Percentiles rank a stretch among this genome's conserved stretches.
Conservation (phyloP, 2,888 invertebrate species). For the Schizotus pectinicornis region DNA sequence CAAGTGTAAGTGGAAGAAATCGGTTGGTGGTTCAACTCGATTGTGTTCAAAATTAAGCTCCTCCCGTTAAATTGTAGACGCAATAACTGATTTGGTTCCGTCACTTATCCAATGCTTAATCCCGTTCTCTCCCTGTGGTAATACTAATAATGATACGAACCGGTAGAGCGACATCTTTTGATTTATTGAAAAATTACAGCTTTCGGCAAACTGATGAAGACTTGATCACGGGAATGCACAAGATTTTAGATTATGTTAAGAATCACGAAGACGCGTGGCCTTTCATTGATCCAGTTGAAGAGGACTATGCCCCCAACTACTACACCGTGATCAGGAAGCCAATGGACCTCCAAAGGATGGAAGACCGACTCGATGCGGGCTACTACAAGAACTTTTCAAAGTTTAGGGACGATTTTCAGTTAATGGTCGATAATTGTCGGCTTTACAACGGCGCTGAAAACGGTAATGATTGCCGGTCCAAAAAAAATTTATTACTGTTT, state of each 20-base stretch:
- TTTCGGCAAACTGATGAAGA: constrained; percentile 85
- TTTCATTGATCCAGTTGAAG: constrained; percentile 91
- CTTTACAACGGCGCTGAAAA: constrained; percentile 92
- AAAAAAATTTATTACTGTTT: constrained; percentile 8
- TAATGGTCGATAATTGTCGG: constrained; percentile 91
- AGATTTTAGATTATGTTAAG: constrained; percentile 86
- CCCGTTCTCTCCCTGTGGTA: constrained; percentile 7
- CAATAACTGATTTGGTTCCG: neutral
- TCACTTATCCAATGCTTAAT: constrained; percentile 11
- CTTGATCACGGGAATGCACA: constrained; percentile 88
- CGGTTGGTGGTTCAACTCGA: neutral
- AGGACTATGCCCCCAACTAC: constrained; percentile 89
- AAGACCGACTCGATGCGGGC: constrained; percentile 82
- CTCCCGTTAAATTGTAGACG: neutral
- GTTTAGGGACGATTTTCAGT: constrained; percentile 87
- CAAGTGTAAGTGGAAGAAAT: constrained; percentile 65
- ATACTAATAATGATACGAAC: neutral
- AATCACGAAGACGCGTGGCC: constrained; percentile 94
- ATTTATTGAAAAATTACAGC: constrained; percentile 57
- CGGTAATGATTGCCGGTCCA: constrained; percentile 63
- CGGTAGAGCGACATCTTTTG: neutral
- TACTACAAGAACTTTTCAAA: constrained; percentile 79
- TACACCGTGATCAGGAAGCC: constrained; percentile 77
- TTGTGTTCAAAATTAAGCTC: neutral
- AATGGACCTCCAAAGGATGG: constrained; percentile 89